Evolutionary conservation across 2,113 vertebrate species (phyloP), one percentile per base, ranked within the genome.

Genomic region (Pungitius pungitius): DNA sequence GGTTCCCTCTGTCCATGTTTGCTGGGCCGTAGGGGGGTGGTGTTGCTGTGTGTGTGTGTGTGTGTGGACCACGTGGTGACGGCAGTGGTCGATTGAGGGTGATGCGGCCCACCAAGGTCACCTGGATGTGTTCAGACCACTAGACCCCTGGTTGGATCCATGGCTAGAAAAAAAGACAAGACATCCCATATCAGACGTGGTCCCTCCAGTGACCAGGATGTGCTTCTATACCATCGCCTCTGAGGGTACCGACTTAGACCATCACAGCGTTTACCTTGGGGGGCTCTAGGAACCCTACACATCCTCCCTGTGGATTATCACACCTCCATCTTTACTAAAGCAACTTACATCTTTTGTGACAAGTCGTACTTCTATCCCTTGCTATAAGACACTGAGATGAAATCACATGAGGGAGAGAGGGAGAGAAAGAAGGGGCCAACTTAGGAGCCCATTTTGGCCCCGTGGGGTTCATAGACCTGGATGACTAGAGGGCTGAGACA

Each of bases 1-100:
- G 93, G 22, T 76, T 88, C 71, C 76, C 89, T 83, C 95, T 96
- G 80, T 97, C 97, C 20, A 99, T 99, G 83, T 78, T 91, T 65
- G 89, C 61, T 37, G 26, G 24, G 39, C 2, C 6, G 1, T n/a
- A n/a, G 51, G 39, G 24, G n/a, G 59, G 51, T 12, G 35, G n/a
- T 1, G 15, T 20, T 26, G 24, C 47, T 43, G 37, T 35, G 52
- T 59, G 17, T 0, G 57, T 2, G 17, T n/a, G 33, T 54, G 58
- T 59, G 61, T 26, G 52, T 30, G 47, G n/a, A n/a, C n/a, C n/a
- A n/a, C n/a, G n/a, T n/a, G n/a, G n/a, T n/a, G 33, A 35, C 33
- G 3, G 24, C 17, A 70, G 40, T 18, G 2, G 40, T 37, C 4
- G 12, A 14, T 24, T 27, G 8, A 14, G 47, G 58, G 30, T 40